Evolutionary conservation across 2,888 invertebrate species (phyloP).

Genomic region (Rugalucina vietnamica): DNA sequence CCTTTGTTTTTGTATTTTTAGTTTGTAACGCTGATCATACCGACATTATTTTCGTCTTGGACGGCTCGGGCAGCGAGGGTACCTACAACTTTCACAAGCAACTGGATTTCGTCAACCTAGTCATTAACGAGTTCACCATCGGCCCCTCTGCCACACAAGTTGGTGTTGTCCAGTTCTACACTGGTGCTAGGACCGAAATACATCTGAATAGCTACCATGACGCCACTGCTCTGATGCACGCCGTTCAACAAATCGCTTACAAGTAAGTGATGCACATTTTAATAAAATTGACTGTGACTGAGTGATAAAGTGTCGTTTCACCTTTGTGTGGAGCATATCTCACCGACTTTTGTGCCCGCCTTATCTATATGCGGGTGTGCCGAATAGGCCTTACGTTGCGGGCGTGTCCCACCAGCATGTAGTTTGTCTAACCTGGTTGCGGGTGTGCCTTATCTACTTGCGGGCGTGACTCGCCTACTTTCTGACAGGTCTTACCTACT

Average conservation of each 20-base stretch:
- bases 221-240: slow-evolving; percentile 11
- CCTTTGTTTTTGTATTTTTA: too few species aligned
- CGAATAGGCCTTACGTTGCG: too few species aligned
- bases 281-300: too few species aligned
- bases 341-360: too few species aligned
- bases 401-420: too few species aligned
- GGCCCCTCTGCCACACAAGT: slow-evolving; percentile 58
- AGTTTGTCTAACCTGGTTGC: too few species aligned
- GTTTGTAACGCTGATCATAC: slow-evolving; percentile 30
- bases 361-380: too few species aligned
- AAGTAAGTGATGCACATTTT: slow-evolving; percentile 2
- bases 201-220: slow-evolving; percentile 1
- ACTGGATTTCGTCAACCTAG: slow-evolving; percentile 65
- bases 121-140: slow-evolving; percentile 66
- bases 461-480: too few species aligned
- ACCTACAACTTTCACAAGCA: slow-evolving; percentile 65
- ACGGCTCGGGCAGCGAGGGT: slow-evolving; percentile 67
- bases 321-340: too few species aligned
- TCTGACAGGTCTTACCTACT: too few species aligned
- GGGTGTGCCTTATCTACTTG: too few species aligned
- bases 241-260: slow-evolving; percentile 23
- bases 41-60: slow-evolving; percentile 61
- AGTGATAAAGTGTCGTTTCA: too few species aligned
- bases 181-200: slow-evolving; percentile 22
- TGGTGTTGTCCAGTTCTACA: slow-evolving; percentile 63